Conservation (phyloP, 37 sponge, comb jelly and placozoan species). For the Hormiphora californensis region DNA sequence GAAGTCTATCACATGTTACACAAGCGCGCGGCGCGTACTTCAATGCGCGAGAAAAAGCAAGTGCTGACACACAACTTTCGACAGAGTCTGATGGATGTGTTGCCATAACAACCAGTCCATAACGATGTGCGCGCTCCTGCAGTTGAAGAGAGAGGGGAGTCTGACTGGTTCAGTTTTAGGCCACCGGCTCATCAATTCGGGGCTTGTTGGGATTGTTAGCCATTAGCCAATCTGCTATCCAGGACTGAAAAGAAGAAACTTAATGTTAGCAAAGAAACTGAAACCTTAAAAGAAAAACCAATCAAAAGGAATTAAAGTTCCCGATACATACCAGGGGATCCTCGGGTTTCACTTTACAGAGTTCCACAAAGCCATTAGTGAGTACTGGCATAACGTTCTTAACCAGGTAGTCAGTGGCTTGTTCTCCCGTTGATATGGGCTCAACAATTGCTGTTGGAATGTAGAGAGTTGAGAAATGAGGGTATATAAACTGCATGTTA, state of each 20-base stretch:
- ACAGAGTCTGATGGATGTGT: too few species aligned
- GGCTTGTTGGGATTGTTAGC: constrained; percentile 97
- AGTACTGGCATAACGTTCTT: constrained; percentile 75
- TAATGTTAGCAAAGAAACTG: background rate
- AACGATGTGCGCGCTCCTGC: too few species aligned
- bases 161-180: background rate
- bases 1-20: too few species aligned
- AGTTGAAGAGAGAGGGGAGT: background rate
- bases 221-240: constrained; percentile 89
- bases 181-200: constrained; percentile 59
- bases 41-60: too few species aligned
- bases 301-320: too few species aligned
- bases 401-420: constrained; percentile 76
- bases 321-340: constrained; percentile 75
- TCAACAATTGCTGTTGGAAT: constrained; percentile 57
- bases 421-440: constrained; percentile 57
- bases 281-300: too few species aligned
- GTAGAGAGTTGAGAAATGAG: too few species aligned
- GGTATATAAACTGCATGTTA: too few species aligned
- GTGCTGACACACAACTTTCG: too few species aligned
- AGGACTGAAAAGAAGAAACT: constrained; percentile 59
- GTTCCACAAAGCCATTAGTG: constrained; percentile 76
- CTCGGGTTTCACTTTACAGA: constrained; percentile 84
- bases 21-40: too few species aligned
- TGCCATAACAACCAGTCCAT: too few species aligned